phyloP scores from a whole-genome alignment of 2,797 vertebrate species.

The Tenualosa ilisha region DNA sequence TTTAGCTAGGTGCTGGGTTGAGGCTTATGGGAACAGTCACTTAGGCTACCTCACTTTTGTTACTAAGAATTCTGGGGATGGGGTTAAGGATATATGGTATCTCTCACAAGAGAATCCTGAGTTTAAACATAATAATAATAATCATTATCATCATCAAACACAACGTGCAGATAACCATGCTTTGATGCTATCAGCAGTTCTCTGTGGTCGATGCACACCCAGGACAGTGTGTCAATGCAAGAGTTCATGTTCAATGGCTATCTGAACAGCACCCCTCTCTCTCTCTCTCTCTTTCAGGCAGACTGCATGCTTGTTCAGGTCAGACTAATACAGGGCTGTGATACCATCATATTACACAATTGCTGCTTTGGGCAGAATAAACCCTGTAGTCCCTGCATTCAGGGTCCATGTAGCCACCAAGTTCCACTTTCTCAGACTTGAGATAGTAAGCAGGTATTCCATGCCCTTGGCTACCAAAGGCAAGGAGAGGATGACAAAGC shows the following conservation, averaged over 20 bases:
- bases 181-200: neutral
- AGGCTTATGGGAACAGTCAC: neutral
- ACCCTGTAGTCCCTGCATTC: neutral
- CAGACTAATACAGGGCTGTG: neutral
- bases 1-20: constrained; percentile 8
- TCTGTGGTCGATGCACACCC: neutral
- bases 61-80: constrained; percentile 6
- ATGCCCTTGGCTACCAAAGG: neutral
- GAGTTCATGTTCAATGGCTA: neutral
- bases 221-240: neutral
- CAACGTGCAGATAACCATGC: neutral
- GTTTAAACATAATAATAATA: neutral
- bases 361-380: neutral
- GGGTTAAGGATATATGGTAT: constrained; percentile 31
- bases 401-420: neutral
- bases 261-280: neutral
- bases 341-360: neutral
- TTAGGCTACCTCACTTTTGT: neutral
- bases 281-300: neutral
- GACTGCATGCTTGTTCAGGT: neutral
- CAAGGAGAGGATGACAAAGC: neutral
- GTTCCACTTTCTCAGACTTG: neutral
- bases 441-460: neutral
- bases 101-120: constrained; percentile 51
- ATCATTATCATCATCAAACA: neutral